phyloP scores from a whole-genome alignment of 2,113 vertebrate genomes.

The Oreochromis niloticus region DNA sequence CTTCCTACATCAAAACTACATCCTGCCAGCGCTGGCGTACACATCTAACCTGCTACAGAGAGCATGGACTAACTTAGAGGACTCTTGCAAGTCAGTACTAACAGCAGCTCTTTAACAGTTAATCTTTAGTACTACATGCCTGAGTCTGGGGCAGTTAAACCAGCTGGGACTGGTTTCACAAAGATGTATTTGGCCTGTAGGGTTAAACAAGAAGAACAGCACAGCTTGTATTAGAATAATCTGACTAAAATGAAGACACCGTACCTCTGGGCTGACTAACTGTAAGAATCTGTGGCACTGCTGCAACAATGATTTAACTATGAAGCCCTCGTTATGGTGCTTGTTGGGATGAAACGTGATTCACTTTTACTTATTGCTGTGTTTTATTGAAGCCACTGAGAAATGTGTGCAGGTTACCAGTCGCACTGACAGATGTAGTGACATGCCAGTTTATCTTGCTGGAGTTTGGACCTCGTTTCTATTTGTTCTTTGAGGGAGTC shows the following conservation, averaged over 20 bases:
- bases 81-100: slow-evolving; percentile 85
- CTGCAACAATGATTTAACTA: not conserved
- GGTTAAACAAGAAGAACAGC: not conserved
- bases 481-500: not conserved
- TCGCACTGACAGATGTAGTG: not conserved
- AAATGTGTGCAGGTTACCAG: not conserved
- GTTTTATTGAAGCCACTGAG: not conserved
- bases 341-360: not conserved
- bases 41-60: slow-evolving; percentile 53
- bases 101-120: not conserved
- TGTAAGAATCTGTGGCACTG: not conserved
- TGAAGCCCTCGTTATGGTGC: not conserved
- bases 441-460: not conserved
- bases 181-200: not conserved
- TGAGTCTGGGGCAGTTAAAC: not conserved
- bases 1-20: slow-evolving; percentile 72
- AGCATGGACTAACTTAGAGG: slow-evolving; percentile 77
- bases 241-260: not conserved
- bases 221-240: not conserved
- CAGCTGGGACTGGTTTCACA: not conserved
- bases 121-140: not conserved
- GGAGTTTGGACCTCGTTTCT: not conserved
- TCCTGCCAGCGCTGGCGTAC: slow-evolving; percentile 74
- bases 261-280: not conserved
- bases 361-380: not conserved